Base-by-base conservation (phyloP, 92 coral and sea anemone genomes). In the Paramuricea clavata region DNA sequence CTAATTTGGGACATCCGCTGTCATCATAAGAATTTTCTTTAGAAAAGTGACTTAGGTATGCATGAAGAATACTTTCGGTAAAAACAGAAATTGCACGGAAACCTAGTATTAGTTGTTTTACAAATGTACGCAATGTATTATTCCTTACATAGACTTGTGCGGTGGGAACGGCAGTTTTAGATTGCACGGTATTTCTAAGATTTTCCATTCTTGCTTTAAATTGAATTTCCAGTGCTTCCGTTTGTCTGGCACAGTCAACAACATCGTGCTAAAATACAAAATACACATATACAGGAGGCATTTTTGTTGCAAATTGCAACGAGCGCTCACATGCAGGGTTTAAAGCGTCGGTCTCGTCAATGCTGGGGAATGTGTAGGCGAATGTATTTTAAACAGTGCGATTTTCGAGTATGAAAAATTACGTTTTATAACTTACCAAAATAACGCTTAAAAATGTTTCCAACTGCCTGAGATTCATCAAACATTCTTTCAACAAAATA, bases 91-190 rank as follows among this genome's bases (percentile, higher is more conserved):
- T n/a, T n/a, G n/a, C n/a, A n/a, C n/a, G n/a, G n/a, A n/a, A n/a
- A n/a, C n/a, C n/a, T n/a, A n/a, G n/a, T n/a, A n/a, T n/a, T n/a
- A n/a, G n/a, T n/a, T n/a, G n/a, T n/a, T n/a, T n/a, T n/a, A n/a
- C n/a, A n/a, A n/a, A n/a, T n/a, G n/a, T 52, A 16, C 16, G 21
- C 27, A 19, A 25, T 61, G 0, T 32, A 3, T 15, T 30, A 35
- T 19, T 86, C 52, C 99, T 89, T 78, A 96, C 99, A 91, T 96
- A 94, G 30, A 96, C 99, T 76, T 96, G 98, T 23, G 99, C 98
- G 3, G 99, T 96, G 0, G 99, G 99, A 0, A 96, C 99, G 34
- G 99, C 99, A 15, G 99, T 96, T 69, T 96, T 96, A 9, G 99
- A 96, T 88, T 96, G 99, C 1, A 96, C 99, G 31, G 99, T 94